A percentile compares a stretch with the other conserved stretches of the same genome.
These are phyloP conservation scores for Vulpes lagopus DNA, from an alignment of 2,113 vertebrate genomes.

Conservation along the genomic window DNA sequence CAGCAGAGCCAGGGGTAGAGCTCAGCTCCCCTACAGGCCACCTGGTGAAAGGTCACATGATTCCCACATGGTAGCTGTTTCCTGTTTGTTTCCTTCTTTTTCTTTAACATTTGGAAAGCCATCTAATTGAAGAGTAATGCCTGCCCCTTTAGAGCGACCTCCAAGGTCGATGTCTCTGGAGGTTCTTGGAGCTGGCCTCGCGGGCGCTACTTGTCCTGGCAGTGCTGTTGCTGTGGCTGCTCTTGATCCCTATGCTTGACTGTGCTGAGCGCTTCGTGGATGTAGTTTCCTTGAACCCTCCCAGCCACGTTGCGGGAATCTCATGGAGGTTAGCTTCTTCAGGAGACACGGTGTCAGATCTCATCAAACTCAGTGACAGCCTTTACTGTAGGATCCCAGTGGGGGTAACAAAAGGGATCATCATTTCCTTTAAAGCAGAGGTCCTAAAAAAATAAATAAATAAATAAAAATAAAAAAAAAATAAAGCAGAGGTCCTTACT, in stretches of 20 bases:
- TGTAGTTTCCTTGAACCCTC: constrained; percentile 56
- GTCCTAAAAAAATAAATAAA: background rate
- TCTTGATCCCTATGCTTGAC: background rate
- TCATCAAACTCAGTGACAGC: constrained; percentile 61
- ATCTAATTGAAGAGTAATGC: background rate
- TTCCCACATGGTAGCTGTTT: background rate
- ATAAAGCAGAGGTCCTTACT: background rate
- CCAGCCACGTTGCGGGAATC: background rate
- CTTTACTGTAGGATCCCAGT: background rate
- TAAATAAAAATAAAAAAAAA: too few species aligned
- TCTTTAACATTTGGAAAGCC: background rate
- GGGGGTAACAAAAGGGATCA: background rate
- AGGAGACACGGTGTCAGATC: constrained; percentile 21
- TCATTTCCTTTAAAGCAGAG: constrained; percentile 25
- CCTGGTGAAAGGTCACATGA: background rate
- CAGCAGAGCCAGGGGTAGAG: background rate
- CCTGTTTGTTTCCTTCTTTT: background rate
- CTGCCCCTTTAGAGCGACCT: background rate
- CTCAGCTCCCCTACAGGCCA: background rate
- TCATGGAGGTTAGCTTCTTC: constrained; percentile 44
- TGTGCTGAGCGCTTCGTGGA: background rate
- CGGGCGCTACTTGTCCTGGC: background rate
- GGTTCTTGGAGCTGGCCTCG: background rate
- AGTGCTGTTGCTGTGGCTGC: background rate
- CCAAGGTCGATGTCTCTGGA: background rate